Conservation (phyloP, 1,140 invertebrate species). For the Zaprionus ghesquierei region DNA sequence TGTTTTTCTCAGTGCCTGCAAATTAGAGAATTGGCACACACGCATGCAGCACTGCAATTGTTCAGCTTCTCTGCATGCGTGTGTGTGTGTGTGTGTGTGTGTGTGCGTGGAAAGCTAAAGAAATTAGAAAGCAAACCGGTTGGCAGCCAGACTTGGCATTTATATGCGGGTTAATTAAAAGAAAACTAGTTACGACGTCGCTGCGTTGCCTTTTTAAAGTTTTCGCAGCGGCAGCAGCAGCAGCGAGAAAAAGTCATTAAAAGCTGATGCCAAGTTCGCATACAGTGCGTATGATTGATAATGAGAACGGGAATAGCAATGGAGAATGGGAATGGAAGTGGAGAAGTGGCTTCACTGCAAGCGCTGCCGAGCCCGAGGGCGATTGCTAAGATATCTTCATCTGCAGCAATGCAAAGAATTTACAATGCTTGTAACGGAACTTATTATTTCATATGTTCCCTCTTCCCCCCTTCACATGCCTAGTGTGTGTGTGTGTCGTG, state of each 20-base stretch:
- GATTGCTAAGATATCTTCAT: conserved; percentile 37
- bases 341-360: not conserved
- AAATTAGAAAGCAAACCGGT: conserved; percentile 80
- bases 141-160: conserved; percentile 59
- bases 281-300: conserved; percentile 74
- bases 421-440: conserved; percentile 64
- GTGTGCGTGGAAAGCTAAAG: conserved; percentile 53
- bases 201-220: conserved; percentile 44
- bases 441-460: conserved; percentile 58
- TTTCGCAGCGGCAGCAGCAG: conserved; percentile 5
- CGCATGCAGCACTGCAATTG: too few relatives aligned
- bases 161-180: conserved; percentile 78
- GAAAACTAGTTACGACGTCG: conserved; percentile 65
- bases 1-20: conserved; percentile 53
- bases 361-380: not conserved
- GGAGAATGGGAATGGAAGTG: not conserved
- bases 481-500: too few relatives aligned
- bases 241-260: conserved; percentile 64
- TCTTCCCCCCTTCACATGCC: not conserved
- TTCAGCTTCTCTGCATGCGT: too few relatives aligned
- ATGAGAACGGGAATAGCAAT: conserved; percentile 41
- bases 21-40: conserved; percentile 61
- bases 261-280: conserved; percentile 49
- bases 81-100: conserved; percentile 18
- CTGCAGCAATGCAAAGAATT: conserved; percentile 59